Conservation (phyloP, 2,797 vertebrate genomes). For the Falco novaeseelandiae region DNA sequence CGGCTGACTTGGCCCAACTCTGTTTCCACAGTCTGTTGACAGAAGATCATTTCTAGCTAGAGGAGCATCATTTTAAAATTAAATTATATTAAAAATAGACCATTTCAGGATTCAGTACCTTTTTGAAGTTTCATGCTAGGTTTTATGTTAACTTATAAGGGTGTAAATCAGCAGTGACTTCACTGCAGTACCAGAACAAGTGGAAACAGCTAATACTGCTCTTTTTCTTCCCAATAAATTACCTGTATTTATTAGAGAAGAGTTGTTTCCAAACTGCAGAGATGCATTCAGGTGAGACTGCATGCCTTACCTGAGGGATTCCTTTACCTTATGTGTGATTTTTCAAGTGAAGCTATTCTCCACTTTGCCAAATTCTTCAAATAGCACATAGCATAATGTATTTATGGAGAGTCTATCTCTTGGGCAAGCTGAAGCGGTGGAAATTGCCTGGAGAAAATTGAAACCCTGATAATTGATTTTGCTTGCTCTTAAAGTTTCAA, state of each 20-base stretch:
- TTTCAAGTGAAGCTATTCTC: conserved; percentile 60
- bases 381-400: conserved; percentile 56
- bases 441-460: conserved; percentile 74
- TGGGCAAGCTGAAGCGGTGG: conserved; percentile 66
- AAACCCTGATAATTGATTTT: conserved; percentile 78
- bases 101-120: conserved; percentile 31
- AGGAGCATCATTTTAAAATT: background rate
- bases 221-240: conserved; percentile 50
- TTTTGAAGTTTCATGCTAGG: background rate
- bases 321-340: conserved; percentile 58
- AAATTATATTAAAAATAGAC: conserved; percentile 26
- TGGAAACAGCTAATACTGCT: background rate
- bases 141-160: background rate
- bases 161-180: background rate
- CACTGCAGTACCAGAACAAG: background rate
- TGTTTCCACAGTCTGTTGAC: background rate
- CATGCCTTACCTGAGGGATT: conserved; percentile 56
- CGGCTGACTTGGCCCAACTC: background rate
- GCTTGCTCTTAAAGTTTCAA: conserved; percentile 71
- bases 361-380: conserved; percentile 65
- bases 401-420: conserved; percentile 69
- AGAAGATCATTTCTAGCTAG: conserved; percentile 3
- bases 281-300: conserved; percentile 55
- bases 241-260: conserved; percentile 39
- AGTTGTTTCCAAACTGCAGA: conserved; percentile 33